Conservation (phyloP, 1,140 invertebrate genomes). For the Conus ventricosus region DNA sequence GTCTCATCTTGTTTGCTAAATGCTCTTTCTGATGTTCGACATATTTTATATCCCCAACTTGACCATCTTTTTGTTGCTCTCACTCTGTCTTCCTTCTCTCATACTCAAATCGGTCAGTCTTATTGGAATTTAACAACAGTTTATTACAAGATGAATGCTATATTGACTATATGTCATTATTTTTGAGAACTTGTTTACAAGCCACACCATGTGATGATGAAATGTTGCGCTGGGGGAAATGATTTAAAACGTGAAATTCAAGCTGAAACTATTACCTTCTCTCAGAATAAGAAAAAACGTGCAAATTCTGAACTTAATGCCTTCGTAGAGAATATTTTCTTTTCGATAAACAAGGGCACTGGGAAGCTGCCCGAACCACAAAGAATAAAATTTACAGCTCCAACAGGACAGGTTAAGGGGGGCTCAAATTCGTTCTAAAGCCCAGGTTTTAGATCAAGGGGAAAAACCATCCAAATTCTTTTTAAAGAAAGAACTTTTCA, state of each 20-base stretch:
- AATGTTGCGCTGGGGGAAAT: constrained; percentile 34
- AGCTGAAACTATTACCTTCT: constrained; percentile 21
- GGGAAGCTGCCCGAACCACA: neutral
- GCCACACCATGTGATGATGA: neutral
- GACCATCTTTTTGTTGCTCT: constrained; percentile 26
- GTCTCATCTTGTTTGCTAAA: constrained; percentile 23
- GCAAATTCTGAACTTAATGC: neutral
- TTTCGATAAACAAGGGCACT: neutral
- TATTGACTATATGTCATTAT: neutral
- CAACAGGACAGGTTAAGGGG: constrained; percentile 39
- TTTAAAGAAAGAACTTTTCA: constrained; percentile 34
- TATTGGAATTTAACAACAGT: constrained; percentile 51
- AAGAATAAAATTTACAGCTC: constrained; percentile 37
- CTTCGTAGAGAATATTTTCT: neutral
- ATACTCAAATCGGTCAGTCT: constrained; percentile 4
- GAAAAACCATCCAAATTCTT: constrained; percentile 51
- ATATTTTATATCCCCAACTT: neutral
- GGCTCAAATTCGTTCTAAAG: constrained; percentile 35
- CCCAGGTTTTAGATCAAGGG: constrained; percentile 42
- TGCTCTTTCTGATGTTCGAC: neutral
- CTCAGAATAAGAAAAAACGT: constrained; percentile 19
- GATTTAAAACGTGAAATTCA: constrained; percentile 32
- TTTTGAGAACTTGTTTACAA: neutral
- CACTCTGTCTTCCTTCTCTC: neutral
- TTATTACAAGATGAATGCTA: constrained; percentile 25